These are phyloP conservation scores for Volucella bombylans DNA, from an alignment of 2,888 invertebrate genomes.

Conservation along the genomic window DNA sequence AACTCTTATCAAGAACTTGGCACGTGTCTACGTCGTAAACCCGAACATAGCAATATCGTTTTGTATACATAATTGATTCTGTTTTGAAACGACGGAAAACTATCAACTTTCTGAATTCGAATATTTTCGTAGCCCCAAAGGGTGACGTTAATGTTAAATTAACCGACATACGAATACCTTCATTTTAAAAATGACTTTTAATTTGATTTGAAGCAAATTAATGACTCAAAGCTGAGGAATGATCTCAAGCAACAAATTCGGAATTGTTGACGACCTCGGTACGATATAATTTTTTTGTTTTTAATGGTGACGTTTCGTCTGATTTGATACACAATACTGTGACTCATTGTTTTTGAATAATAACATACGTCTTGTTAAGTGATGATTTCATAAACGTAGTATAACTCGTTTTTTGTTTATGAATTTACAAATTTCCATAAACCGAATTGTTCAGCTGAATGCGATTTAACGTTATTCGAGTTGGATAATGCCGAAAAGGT, in stretches of 20 bases:
- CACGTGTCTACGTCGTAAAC: too few species aligned
- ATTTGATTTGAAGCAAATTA: slow-evolving; percentile 7
- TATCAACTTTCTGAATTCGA: not conserved
- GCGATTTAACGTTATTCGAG: too few species aligned
- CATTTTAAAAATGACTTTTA: not conserved
- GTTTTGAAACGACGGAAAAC: too few species aligned
- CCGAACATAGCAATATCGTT: not conserved
- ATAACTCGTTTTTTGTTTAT: slow-evolving; percentile 28
- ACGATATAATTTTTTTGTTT: not conserved
- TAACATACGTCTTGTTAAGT: slow-evolving; percentile 5
- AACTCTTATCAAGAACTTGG: too few species aligned
- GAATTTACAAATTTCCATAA: too few species aligned
- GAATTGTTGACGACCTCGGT: slow-evolving; percentile 15
- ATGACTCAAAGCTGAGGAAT: slow-evolving; percentile 16
- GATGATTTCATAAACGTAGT: slow-evolving; percentile 36
- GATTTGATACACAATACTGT: slow-evolving; percentile 13
- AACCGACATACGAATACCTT: not conserved
- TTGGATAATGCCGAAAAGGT: too few species aligned
- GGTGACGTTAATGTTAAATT: not conserved
- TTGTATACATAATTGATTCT: too few species aligned
- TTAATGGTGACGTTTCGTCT: slow-evolving; percentile 38
- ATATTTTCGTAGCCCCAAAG: not conserved
- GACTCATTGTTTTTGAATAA: slow-evolving; percentile 30
- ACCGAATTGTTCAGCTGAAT: too few species aligned
- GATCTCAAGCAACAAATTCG: slow-evolving; percentile 22